Evolutionary conservation across 2,797 vertebrate species (phyloP).

Genomic region (Menidia menidia): DNA sequence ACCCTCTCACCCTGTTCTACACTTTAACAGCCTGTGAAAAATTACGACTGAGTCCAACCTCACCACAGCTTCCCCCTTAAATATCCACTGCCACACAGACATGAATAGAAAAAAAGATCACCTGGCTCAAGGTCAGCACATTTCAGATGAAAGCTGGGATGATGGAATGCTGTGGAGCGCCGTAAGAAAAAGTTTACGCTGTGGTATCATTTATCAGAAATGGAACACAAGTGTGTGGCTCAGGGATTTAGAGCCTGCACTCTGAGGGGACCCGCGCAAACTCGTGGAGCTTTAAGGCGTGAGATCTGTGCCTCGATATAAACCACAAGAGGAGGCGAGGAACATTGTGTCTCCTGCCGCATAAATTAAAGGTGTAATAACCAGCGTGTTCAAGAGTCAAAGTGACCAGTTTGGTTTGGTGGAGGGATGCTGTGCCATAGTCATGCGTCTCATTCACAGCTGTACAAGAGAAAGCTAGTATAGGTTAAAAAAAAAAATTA

Average conservation of each 20-base stretch:
- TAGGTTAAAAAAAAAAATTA: conserved; percentile 22
- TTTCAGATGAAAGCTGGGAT: conserved; percentile 44
- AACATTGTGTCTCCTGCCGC: conserved; percentile 37
- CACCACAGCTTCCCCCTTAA: conserved; percentile 10
- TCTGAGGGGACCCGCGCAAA: conserved; percentile 15
- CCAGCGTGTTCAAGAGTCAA: conserved; percentile 23
- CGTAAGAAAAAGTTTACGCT: conserved; percentile 7
- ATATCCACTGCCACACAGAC: conserved; percentile 21
- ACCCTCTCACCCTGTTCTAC: conserved; percentile 16
- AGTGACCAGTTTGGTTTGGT: conserved; percentile 21
- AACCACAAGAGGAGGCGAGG: conserved; percentile 6
- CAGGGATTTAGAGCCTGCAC: background rate
- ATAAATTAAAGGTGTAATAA: conserved; percentile 61
- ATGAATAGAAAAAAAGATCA: conserved; percentile 29
- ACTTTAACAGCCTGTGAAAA: conserved; percentile 42
- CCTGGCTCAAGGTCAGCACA: conserved; percentile 65
- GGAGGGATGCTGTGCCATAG: conserved; percentile 11
- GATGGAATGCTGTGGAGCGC: conserved; percentile 22
- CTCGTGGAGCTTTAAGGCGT: conserved; percentile 40
- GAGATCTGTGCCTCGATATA: conserved; percentile 45
- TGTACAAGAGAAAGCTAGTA: conserved; percentile 26
- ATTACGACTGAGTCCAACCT: conserved; percentile 35
- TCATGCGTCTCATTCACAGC: conserved; percentile 53
- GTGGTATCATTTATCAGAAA: conserved; percentile 5
- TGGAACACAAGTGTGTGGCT: background rate